phyloP scores from a whole-genome alignment of 2,888 invertebrate genomes.

The Zygogramma bicolorata region DNA sequence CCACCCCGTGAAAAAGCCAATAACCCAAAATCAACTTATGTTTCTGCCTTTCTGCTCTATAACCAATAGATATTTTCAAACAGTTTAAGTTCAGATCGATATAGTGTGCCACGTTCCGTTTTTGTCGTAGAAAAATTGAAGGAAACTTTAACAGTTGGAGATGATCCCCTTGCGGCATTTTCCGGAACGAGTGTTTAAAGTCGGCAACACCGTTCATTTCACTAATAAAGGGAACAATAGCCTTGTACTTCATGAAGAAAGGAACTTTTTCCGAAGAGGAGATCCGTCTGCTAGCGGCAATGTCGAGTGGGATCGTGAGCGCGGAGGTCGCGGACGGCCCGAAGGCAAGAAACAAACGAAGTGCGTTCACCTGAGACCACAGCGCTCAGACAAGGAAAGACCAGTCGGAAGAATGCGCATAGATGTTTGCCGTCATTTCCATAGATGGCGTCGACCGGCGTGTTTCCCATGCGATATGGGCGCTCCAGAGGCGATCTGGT shows the following conservation, averaged over 20 bases:
- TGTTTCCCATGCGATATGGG: slow-evolving; percentile 24
- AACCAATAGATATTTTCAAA: no score
- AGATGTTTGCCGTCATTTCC: slow-evolving; percentile 14
- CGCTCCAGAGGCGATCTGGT: neutral
- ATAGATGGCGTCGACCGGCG: slow-evolving; percentile 18
- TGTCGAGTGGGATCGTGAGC: slow-evolving; percentile 37
- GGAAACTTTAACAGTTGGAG: no score
- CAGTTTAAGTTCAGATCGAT: no score
- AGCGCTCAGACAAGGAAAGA: slow-evolving; percentile 48
- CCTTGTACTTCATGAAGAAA: slow-evolving; percentile 21
- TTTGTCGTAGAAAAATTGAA: no score
- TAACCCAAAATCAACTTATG: no score
- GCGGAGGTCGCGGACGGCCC: slow-evolving; percentile 44
- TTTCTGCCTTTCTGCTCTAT: no score
- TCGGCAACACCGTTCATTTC: neutral
- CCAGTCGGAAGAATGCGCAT: slow-evolving; percentile 53
- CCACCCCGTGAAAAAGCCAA: no score
- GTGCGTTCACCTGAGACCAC: slow-evolving; percentile 52
- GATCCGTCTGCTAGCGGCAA: slow-evolving; percentile 39
- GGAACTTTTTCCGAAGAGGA: slow-evolving; percentile 10
- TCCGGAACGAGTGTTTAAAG: neutral
- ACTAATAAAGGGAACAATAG: slow-evolving; percentile 24
- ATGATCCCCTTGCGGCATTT: no score
- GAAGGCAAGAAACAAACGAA: slow-evolving; percentile 43
- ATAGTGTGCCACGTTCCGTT: no score